Evolutionary conservation across 23 tunicate genomes (phyloP), one percentile per base, ranked within the genome.

Genomic region (Trididemnum clinides): DNA sequence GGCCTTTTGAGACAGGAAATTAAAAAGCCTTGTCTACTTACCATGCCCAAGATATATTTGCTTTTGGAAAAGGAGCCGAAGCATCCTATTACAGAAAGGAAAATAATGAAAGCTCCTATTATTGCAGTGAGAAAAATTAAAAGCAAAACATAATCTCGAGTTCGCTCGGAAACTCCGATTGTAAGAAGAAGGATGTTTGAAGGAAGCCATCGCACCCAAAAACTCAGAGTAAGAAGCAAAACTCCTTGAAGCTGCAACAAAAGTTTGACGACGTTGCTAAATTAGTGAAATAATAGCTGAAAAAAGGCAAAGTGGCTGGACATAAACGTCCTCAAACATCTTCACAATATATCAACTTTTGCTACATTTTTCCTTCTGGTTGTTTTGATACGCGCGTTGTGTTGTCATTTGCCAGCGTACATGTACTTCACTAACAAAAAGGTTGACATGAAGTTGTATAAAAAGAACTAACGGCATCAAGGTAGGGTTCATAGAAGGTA

Each of bases 1-100:
- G n/a, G n/a, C n/a, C n/a, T n/a, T n/a, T n/a, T n/a, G 31, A 51
- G n/a, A 50, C 78, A 12, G 21, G 22, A 57, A 51, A n/a, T 51
- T 51, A 21, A 0, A 20, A 51, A 0, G n/a, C n/a, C 59, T 21
- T 51, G 59, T 51, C n/a, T 15, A 59, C 92, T 87, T 77, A 92
- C 97, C 86, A 78, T 64, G 32, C 97, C 97, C 1, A 92, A 76
- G 31, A 92, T 57, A 35, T 83, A 92, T 38, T 87, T 92, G 82
- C 88, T 92, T 51, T 87, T 92, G 0, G 97, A 83, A 4, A 83
- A 71, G 28, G 91, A 83, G 1, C 91, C 97, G 25, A 89, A 77
- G 71, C 91, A 92, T 10, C 97, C 97, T 1, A 92, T 33, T 1
- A 82, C 50, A 6, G 96, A 75, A 2, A 91, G 57, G 18, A 82